phyloP scores from a whole-genome alignment of 1,140 invertebrate genomes.

The Drosophila bifasciata region DNA sequence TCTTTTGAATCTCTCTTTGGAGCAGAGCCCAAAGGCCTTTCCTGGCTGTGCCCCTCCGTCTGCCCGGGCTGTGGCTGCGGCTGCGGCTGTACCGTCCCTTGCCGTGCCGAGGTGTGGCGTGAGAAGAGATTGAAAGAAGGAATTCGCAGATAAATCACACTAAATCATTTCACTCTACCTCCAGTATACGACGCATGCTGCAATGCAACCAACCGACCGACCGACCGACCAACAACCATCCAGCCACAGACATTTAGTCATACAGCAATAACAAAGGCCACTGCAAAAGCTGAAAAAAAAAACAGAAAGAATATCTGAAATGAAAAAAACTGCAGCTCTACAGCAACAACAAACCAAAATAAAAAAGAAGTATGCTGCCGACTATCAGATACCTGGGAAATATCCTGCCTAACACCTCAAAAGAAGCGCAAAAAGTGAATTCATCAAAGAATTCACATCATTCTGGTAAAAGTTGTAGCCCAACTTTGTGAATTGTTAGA shows the following conservation, averaged over 20 bases:
- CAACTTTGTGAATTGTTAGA: too few relatives aligned
- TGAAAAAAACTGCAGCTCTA: slow-evolving; percentile 1
- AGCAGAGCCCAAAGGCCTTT: not conserved
- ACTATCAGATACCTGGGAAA: not conserved
- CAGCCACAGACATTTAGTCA: slow-evolving; percentile 27
- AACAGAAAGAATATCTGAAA: slow-evolving; percentile 7
- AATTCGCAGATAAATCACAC: slow-evolving; percentile 82
- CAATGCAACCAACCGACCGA: slow-evolving; percentile 49
- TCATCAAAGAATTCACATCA: too few relatives aligned
- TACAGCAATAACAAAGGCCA: slow-evolving; percentile 43
- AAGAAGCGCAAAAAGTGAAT: too few relatives aligned
- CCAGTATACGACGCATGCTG: slow-evolving; percentile 67
- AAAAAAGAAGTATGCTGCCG: not conserved
- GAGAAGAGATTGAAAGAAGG: slow-evolving; percentile 80
- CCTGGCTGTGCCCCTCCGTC: not conserved
- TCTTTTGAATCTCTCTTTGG: not conserved
- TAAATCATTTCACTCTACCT: slow-evolving; percentile 77
- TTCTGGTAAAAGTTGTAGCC: too few relatives aligned
- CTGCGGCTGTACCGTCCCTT: too few relatives aligned
- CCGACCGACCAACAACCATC: not conserved
- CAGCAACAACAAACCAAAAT: not conserved
- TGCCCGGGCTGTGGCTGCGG: not conserved
- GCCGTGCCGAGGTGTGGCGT: slow-evolving; percentile 46
- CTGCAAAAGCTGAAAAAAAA: slow-evolving; percentile 22
- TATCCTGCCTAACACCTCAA: too few relatives aligned